Conservation (phyloP, 2,797 vertebrate species). For the Dermochelys coriacea region DNA sequence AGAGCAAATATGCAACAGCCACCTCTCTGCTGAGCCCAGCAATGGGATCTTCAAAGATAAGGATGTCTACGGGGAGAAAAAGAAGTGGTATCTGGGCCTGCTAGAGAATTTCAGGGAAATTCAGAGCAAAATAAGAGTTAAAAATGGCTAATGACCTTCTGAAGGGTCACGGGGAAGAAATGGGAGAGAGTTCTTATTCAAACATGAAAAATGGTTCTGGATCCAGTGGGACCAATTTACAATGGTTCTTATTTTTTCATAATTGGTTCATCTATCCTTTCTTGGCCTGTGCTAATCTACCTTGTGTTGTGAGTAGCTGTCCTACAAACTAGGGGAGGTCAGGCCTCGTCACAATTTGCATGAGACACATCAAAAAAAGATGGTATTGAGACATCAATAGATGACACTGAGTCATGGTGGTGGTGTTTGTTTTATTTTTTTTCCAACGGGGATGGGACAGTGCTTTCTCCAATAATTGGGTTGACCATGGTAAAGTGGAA, state of each 20-base stretch:
- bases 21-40: not conserved
- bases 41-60: not conserved
- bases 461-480: not conserved
- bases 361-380: not conserved
- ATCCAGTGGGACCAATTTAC: not conserved
- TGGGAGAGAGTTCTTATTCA: not conserved
- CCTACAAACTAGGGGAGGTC: not conserved
- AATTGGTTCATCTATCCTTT: fast-evolving
- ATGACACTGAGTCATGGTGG: not conserved
- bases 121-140: not conserved
- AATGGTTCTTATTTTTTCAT: not conserved
- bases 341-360: not conserved
- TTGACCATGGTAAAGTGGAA: not conserved
- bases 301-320: fast-evolving
- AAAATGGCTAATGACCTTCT: not conserved
- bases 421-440: not conserved
- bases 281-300: not conserved
- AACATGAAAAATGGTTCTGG: not conserved
- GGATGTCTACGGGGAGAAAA: not conserved
- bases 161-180: not conserved
- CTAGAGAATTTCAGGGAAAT: not conserved
- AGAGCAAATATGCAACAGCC: not conserved
- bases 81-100: not conserved
- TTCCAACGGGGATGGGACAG: not conserved
- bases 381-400: not conserved